Conservation (phyloP, 2,888 invertebrate species). For the Sycophila texana region DNA sequence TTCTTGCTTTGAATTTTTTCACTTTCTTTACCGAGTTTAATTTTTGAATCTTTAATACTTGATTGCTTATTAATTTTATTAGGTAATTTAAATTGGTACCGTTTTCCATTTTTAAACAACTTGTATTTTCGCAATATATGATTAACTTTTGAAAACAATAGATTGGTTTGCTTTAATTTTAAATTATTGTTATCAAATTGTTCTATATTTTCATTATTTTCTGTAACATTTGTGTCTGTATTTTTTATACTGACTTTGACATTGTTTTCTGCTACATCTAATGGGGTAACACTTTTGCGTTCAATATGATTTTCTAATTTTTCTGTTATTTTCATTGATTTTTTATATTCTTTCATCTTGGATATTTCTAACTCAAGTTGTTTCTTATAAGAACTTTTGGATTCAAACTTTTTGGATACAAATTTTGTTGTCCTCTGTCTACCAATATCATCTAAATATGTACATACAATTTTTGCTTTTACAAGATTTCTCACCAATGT, state of each 20-base stretch:
- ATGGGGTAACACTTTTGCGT: neutral
- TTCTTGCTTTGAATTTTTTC: neutral
- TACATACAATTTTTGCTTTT: constrained; percentile 74
- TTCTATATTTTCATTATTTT: neutral
- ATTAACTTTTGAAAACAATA: constrained; percentile 53
- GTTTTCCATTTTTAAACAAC: constrained; percentile 55
- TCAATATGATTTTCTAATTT: constrained; percentile 29
- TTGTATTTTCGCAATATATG: constrained; percentile 63
- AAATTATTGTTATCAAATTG: neutral
- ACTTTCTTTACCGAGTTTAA: neutral
- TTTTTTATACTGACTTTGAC: too few relatives aligned
- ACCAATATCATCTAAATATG: constrained; percentile 78
- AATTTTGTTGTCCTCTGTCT: constrained; percentile 78
- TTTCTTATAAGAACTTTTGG: constrained; percentile 67
- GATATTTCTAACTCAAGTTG: constrained; percentile 69
- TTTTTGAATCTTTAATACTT: constrained; percentile 1
- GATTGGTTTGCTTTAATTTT: neutral
- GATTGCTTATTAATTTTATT: constrained; percentile 11
- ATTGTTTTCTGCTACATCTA: neutral
- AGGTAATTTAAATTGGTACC: constrained; percentile 66
- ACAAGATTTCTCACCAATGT: constrained; percentile 76
- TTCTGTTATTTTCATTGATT: constrained; percentile 36
- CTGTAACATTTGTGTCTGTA: too few relatives aligned
- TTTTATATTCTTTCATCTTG: constrained; percentile 67
- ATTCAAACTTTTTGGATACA: constrained; percentile 71